Evolutionary conservation across 2,113 vertebrate species (phyloP).

Genomic region (Pogona vitticeps): DNA sequence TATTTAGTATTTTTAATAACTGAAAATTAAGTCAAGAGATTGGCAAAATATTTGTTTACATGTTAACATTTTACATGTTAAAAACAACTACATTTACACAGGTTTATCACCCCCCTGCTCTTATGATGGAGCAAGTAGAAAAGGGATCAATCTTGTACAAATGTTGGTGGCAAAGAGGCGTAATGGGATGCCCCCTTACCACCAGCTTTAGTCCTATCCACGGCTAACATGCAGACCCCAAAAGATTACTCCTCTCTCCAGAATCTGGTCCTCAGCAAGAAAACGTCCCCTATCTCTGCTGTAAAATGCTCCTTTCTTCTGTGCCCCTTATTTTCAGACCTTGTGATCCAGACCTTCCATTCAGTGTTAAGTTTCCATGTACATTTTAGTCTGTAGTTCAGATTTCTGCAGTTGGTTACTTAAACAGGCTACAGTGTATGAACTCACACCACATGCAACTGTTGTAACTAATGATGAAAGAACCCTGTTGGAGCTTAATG

Average conservation of each 20-base stretch:
- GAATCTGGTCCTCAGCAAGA: not conserved
- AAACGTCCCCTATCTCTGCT: too few relatives aligned
- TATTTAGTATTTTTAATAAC: not conserved
- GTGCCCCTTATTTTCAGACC: not conserved
- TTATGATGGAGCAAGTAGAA: not conserved
- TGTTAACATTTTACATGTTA: not conserved
- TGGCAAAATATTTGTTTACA: not conserved
- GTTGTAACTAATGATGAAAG: not conserved
- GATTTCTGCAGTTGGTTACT: not conserved
- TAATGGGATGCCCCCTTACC: not conserved
- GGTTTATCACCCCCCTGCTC: not conserved
- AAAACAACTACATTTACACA: not conserved
- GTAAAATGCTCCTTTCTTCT: not conserved
- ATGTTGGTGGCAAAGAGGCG: not conserved
- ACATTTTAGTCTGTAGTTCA: slow-evolving; percentile 29
- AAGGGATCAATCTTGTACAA: not conserved
- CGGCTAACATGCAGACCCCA: not conserved
- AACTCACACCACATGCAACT: not conserved
- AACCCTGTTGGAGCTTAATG: not conserved
- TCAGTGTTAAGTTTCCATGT: slow-evolving; percentile 11
- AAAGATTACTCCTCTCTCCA: not conserved
- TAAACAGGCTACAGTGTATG: not conserved
- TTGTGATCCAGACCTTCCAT: not conserved
- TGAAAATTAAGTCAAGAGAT: not conserved
- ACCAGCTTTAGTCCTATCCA: not conserved